Conservation (phyloP, 2,797 vertebrate species). For the Zenarchopterus dispar region DNA sequence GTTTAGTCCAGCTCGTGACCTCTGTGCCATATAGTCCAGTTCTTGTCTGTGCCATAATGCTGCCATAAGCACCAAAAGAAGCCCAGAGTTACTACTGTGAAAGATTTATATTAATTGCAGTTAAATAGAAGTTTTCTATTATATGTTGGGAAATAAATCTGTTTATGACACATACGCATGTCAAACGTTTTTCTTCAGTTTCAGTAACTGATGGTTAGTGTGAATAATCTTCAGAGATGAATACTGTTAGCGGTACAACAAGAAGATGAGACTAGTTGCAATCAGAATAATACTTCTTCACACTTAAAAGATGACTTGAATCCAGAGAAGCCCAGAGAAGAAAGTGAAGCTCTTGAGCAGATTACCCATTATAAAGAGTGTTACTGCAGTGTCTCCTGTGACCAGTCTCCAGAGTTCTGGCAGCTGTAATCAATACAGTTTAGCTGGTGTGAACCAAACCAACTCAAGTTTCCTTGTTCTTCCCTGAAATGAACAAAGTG, state of each 20-base stretch:
- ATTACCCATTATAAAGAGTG: conserved; percentile 56
- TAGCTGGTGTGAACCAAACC: conserved; percentile 55
- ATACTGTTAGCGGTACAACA: neutral
- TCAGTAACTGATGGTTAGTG: neutral
- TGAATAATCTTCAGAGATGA: neutral
- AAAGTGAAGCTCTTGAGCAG: conserved; percentile 47
- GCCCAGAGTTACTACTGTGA: too few relatives aligned
- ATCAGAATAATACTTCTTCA: conserved; percentile 2
- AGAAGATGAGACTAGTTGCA: neutral
- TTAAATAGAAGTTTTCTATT: neutral
- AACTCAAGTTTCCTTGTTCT: conserved; percentile 56
- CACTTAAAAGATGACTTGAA: conserved; percentile 9
- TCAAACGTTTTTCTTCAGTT: neutral
- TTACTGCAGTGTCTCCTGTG: conserved; percentile 48
- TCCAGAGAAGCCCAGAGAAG: conserved; percentile 15
- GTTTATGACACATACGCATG: too few relatives aligned
- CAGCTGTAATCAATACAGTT: conserved; percentile 66
- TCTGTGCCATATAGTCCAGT: too few relatives aligned
- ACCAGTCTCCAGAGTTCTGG: conserved; percentile 51
- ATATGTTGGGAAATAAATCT: neutral
- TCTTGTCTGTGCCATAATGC: too few relatives aligned
- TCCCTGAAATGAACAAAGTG: conserved; percentile 64
- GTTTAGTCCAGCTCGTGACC: too few relatives aligned
- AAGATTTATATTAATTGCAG: neutral
- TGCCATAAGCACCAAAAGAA: too few relatives aligned